Conservation (phyloP, 2,888 invertebrate genomes). For the Synanthedon andrenaeformis region DNA sequence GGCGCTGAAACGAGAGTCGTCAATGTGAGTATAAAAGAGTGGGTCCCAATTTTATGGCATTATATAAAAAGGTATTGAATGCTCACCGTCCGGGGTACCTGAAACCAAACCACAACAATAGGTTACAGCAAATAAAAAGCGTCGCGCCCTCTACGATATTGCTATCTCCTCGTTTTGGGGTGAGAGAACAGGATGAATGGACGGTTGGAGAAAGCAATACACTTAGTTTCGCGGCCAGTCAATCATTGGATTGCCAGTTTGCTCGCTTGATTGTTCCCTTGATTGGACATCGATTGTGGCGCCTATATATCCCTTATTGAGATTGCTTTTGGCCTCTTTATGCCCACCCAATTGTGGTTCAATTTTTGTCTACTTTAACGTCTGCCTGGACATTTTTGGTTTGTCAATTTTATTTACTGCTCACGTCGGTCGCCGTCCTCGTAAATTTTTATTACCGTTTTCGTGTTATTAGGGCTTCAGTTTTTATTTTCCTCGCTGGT, state of each 20-base stretch:
- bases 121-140: constrained; percentile 9
- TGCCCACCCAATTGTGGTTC: constrained; percentile 8
- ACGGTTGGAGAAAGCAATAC: constrained; percentile 22
- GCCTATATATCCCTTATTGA: constrained; percentile 15
- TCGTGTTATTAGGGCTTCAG: constrained; percentile 22
- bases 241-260: constrained; percentile 19
- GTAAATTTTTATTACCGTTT: constrained; percentile 47
- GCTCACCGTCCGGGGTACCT: constrained; percentile 1
- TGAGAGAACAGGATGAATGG: constrained; percentile 25
- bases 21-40: background rate
- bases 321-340: constrained; percentile 16
- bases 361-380: background rate
- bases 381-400: constrained; percentile 23
- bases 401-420: constrained; percentile 27
- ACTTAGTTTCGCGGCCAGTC: constrained; percentile 19
- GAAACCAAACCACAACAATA: constrained; percentile 3
- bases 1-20: background rate
- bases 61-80: background rate
- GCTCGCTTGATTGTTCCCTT: constrained; percentile 20
- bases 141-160: constrained; percentile 8
- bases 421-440: constrained; percentile 4
- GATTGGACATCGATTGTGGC: constrained; percentile 20
- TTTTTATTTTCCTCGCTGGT: constrained; percentile 18
- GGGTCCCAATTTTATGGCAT: background rate
- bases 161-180: constrained; percentile 20